Percentiles rank a stretch among this genome's conserved stretches.
Evolutionary conservation across 2,113 vertebrate genomes (phyloP).

Genomic region (Chamaea fasciata): DNA sequence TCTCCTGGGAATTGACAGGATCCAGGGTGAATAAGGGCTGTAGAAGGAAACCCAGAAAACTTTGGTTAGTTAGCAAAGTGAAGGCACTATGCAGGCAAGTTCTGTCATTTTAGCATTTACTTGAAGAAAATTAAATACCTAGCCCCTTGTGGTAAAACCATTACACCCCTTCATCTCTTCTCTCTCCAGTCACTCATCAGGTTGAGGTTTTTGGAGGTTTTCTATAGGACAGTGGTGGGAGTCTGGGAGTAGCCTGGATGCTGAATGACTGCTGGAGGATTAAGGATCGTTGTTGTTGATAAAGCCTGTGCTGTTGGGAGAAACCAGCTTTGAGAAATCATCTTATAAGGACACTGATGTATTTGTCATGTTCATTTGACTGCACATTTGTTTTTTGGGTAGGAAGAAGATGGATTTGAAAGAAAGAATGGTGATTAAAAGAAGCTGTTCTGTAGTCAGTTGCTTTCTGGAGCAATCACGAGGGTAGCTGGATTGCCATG

Average conservation of each 20-base stretch:
- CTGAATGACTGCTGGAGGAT: neutral
- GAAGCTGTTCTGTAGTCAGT: neutral
- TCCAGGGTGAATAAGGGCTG: neutral
- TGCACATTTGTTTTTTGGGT: neutral
- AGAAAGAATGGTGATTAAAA: neutral
- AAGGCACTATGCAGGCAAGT: neutral
- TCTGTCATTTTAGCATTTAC: neutral
- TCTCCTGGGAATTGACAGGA: neutral
- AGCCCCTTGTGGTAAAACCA: too few relatives aligned
- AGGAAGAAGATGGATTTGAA: neutral
- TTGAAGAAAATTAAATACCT: neutral
- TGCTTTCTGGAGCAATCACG: neutral
- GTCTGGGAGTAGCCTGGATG: neutral
- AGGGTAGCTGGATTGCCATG: neutral
- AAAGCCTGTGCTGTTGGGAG: neutral
- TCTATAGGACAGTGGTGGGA: neutral
- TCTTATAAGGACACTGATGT: neutral
- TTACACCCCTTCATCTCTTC: neutral
- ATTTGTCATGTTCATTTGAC: slow-evolving; percentile 10
- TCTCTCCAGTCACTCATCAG: neutral
- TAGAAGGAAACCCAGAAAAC: neutral
- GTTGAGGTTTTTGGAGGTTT: neutral
- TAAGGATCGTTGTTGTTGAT: neutral
- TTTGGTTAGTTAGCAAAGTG: neutral
- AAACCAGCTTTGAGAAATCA: neutral